Evolutionary conservation across 2,797 vertebrate species (phyloP).

Genomic region (Phalloptychus januarius): DNA sequence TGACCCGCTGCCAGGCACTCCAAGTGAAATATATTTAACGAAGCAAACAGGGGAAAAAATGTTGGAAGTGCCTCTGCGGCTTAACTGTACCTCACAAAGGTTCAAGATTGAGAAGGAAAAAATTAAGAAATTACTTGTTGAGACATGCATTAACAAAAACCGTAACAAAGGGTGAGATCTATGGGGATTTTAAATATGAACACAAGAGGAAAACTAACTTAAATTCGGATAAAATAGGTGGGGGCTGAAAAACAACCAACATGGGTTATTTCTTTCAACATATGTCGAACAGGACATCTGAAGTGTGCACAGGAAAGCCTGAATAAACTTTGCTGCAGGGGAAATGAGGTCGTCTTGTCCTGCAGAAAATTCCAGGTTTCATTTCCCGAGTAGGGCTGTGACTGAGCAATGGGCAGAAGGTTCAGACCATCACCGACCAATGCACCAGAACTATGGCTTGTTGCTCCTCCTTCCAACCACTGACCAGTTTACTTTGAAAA

Average conservation of each 20-base stretch:
- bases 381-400: conserved; percentile 77
- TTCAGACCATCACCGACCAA: conserved; percentile 51
- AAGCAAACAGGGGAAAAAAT: conserved; percentile 17
- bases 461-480: conserved; percentile 21
- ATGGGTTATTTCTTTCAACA: conserved; percentile 32
- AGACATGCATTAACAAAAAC: conserved; percentile 6
- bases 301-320: conserved; percentile 75
- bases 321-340: conserved; percentile 72
- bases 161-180: conserved; percentile 6
- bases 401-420: conserved; percentile 65
- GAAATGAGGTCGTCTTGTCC: conserved; percentile 58
- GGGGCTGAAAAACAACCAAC: conserved; percentile 8
- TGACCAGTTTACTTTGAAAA: conserved; percentile 11
- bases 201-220: conserved; percentile 12
- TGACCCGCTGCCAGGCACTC: conserved; percentile 34
- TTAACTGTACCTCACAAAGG: conserved; percentile 16
- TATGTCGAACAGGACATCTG: conserved; percentile 47
- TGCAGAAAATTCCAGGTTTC: conserved; percentile 70
- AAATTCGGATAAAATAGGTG: not conserved
- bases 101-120: not conserved
- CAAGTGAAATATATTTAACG: conserved; percentile 22
- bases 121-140: not conserved
- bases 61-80: conserved; percentile 14
- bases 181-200: conserved; percentile 34
- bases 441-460: conserved; percentile 55